Base-by-base conservation (phyloP, 2,888 invertebrate genomes). In the Cephus runcator region DNA sequence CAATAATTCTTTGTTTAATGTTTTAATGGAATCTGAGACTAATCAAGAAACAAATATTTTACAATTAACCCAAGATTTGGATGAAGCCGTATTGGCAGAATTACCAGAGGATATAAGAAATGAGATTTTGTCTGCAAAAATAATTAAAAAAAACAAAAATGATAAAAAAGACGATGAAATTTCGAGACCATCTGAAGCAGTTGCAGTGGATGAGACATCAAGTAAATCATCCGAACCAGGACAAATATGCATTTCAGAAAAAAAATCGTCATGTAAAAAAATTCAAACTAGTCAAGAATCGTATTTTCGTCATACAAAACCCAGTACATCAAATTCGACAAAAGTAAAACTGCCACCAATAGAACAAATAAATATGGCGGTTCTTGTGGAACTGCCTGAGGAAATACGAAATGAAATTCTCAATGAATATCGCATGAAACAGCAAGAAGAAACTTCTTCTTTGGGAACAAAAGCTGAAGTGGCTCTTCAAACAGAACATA, bases 361-460 rank as follows among this genome's bases (percentile, higher is more conserved):
- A 56, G 84, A 90, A 75, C 90, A 92, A 80, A 93, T 95, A 69
- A 95, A 95, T 89, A 90, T 93, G 81, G 89, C 92, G 33, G 93
- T 95, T 11, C 89, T 95, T 36, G 92, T 93, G 1, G 94, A 94
- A 84, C 87, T 95, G 69, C 95, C 95, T 0, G 93, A 93, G 80
- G 93, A 94, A 73, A 93, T 95, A 81, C 92, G 93, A 77, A 92
- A 92, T 35, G 95, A 95, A 89, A 92, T 95, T 79, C 88, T 94
- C 0, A 91, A 90, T 75, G 93, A 93, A 79, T 93, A 93, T 81
- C 89, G 90, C 77, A 81, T 89, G 12, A 80, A 81, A 15, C 77
- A 75, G 23, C 36, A 76, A 73, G 34, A 34, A n/a, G 36, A 56
- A 23, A 77, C 75, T 15, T 15, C 11, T n/a, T 23, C 23, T 77